A percentile compares a stretch with the other conserved stretches of the same genome.
phyloP scores from a whole-genome alignment of 2,888 invertebrate genomes.

The Caenorhabditis panamensis region DNA sequence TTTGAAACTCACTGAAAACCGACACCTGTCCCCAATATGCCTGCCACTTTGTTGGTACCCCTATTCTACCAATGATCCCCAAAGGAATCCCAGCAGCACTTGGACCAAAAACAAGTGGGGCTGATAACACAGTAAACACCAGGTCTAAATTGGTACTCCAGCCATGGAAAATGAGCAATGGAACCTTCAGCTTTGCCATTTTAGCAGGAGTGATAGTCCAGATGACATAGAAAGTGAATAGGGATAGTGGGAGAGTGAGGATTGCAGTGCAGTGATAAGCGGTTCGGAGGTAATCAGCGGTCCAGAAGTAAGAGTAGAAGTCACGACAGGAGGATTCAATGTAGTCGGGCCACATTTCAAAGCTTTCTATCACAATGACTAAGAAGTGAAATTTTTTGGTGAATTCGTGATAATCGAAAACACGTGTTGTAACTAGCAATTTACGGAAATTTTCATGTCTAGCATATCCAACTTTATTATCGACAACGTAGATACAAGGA shows the following conservation, averaged over 20 bases:
- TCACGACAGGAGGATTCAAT: constrained; percentile 9
- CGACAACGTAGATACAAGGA: too few species aligned
- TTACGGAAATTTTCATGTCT: too few species aligned
- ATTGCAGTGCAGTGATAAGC: constrained; percentile 43
- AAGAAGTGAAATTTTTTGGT: too few species aligned
- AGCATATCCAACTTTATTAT: too few species aligned
- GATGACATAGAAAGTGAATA: constrained; percentile 37
- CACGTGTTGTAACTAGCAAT: too few species aligned
- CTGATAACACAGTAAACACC: constrained; percentile 27
- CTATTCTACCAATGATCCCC: constrained; percentile 21
- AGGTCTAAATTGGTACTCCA: constrained; percentile 47
- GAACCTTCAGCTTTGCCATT: constrained; percentile 28
- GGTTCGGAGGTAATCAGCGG: constrained; percentile 12
- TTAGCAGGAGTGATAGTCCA: constrained; percentile 17
- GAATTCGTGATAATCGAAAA: too few species aligned
- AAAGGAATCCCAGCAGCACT: constrained; percentile 39
- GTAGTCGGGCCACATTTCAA: too few species aligned
- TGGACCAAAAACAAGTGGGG: constrained; percentile 30
- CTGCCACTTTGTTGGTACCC: constrained; percentile 11
- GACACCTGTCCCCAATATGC: constrained; percentile 41
- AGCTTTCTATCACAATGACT: too few species aligned
- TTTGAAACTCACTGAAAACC: constrained; percentile 26
- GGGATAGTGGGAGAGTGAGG: constrained; percentile 18
- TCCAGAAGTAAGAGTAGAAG: constrained; percentile 18
- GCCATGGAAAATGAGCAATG: constrained; percentile 24